Conservation (phyloP, 2,113 vertebrate species). For the Willisornis vidua region DNA sequence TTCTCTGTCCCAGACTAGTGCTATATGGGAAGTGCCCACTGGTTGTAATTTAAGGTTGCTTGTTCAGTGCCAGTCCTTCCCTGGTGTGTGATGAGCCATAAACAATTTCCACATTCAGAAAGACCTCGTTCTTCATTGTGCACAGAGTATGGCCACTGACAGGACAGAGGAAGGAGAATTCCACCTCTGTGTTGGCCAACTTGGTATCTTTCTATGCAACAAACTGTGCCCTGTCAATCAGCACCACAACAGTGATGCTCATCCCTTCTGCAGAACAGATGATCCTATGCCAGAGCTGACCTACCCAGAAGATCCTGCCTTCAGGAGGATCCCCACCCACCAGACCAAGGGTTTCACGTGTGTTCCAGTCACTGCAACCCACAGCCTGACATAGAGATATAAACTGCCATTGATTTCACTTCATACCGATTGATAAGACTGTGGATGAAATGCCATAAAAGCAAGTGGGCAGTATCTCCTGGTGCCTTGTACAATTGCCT, state of each 20-base stretch:
- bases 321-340: not conserved
- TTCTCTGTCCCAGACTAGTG: not conserved
- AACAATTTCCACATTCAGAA: not conserved
- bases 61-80: not conserved
- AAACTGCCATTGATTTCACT: not conserved
- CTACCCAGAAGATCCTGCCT: not conserved
- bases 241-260: not conserved
- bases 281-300: not conserved
- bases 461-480: not conserved
- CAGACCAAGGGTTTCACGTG: not conserved
- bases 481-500: not conserved
- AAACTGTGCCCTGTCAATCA: not conserved
- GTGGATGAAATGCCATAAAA: not conserved
- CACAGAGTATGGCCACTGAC: not conserved
- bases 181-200: not conserved
- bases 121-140: not conserved
- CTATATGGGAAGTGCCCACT: not conserved
- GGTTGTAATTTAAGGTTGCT: constrained; percentile 1
- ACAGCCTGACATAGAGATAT: not conserved
- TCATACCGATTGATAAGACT: rapidly evolving
- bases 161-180: not conserved
- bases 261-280: not conserved
- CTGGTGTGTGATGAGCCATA: not conserved
- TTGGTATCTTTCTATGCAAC: not conserved
- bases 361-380: not conserved